phyloP scores from a whole-genome alignment of 1,140 invertebrate species.

The Ganaspis sp. region DNA sequence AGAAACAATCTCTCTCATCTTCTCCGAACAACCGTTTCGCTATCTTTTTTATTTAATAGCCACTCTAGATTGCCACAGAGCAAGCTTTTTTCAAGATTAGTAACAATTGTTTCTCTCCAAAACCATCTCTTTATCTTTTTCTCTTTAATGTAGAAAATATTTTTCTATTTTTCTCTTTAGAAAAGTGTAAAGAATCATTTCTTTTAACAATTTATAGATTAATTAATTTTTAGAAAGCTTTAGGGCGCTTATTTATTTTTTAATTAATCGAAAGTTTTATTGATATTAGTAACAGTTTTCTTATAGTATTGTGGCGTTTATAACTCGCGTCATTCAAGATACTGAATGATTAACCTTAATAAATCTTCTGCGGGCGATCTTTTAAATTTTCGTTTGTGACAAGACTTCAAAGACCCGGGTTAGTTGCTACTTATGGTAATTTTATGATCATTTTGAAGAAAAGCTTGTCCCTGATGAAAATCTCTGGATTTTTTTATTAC shows the following conservation, averaged over 20 bases:
- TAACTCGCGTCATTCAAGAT: not conserved
- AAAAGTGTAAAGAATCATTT: too few species aligned
- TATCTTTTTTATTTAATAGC: not conserved
- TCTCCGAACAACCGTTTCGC: not conserved
- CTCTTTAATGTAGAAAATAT: too few species aligned
- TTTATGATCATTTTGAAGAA: not conserved
- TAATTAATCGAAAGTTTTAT: too few species aligned
- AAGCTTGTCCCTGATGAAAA: not conserved
- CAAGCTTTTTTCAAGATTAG: not conserved
- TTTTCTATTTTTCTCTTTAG: too few species aligned
- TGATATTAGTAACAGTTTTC: not conserved
- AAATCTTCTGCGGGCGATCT: not conserved
- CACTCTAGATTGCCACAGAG: not conserved
- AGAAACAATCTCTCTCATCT: slow-evolving; percentile 3
- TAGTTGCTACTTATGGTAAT: not conserved
- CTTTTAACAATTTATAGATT: too few species aligned
- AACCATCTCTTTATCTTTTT: too few species aligned
- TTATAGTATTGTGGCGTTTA: too few species aligned
- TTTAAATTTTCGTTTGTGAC: not conserved
- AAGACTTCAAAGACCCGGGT: not conserved
- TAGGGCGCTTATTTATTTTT: too few species aligned
- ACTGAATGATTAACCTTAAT: not conserved
- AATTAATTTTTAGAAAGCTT: too few species aligned
- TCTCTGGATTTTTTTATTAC: not conserved
- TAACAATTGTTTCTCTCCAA: too few species aligned